Evolutionary conservation across 2,113 vertebrate genomes (phyloP).

Genomic region (Dromiciops gliroides): DNA sequence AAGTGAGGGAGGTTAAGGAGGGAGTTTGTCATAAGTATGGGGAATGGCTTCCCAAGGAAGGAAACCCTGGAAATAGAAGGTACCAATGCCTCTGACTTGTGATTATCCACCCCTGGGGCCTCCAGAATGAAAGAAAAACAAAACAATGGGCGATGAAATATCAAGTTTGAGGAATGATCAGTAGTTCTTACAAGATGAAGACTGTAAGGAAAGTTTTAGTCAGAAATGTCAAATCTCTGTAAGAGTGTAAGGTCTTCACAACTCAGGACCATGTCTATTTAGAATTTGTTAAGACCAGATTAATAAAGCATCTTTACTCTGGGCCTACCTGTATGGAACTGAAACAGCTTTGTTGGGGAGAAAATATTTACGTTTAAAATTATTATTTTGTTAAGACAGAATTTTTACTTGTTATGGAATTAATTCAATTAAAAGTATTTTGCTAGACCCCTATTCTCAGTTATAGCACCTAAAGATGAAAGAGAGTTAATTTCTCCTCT

Average conservation of each 20-base stretch:
- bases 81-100: no score
- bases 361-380: neutral
- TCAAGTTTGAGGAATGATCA: neutral
- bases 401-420: neutral
- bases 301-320: neutral
- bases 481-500: neutral
- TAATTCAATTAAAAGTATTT: neutral
- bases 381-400: neutral
- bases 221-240: neutral
- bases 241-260: neutral
- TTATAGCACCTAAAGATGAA: neutral
- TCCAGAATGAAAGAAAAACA: neutral
- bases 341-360: neutral
- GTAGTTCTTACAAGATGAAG: neutral
- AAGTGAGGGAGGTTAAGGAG: neutral
- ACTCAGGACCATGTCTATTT: neutral
- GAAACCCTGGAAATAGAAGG: neutral
- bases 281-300: neutral
- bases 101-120: neutral
- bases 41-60: neutral
- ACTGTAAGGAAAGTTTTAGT: neutral
- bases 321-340: neutral
- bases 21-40: neutral
- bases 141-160: neutral
- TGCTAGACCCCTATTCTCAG: neutral